Conservation (phyloP, 2,888 invertebrate species). For the Erpobdella octoculata region DNA sequence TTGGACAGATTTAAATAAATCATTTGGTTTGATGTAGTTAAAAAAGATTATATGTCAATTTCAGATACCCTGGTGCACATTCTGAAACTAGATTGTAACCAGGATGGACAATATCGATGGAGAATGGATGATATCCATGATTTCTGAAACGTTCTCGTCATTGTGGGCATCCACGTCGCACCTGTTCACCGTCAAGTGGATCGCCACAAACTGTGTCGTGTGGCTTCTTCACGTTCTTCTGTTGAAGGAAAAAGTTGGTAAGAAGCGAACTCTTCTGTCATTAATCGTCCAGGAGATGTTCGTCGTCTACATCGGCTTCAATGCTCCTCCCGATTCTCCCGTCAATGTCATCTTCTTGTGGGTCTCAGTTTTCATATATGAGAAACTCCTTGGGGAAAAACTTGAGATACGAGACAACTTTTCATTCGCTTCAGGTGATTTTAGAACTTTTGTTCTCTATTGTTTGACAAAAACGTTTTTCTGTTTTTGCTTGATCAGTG, state of each 20-base stretch:
- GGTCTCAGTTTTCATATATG: conserved; percentile 6
- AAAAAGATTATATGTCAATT: no score
- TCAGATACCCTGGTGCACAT: no score
- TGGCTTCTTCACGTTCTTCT: neutral
- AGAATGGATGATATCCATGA: no score
- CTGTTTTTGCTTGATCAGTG: no score
- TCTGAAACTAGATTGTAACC: no score
- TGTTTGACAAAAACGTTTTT: no score
- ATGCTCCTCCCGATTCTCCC: neutral
- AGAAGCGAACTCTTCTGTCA: neutral
- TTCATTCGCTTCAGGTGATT: conserved; percentile 9
- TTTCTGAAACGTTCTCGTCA: no score
- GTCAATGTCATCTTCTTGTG: neutral
- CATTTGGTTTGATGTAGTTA: no score
- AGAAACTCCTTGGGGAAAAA: neutral
- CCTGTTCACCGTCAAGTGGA: neutral
- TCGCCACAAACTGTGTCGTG: conserved; percentile 9
- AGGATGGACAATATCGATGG: no score
- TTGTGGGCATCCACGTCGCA: neutral
- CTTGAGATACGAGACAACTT: neutral
- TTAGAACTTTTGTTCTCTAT: no score
- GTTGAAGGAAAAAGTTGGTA: neutral
- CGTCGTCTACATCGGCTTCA: neutral
- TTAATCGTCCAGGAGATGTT: conserved; percentile 3
- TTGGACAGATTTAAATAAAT: no score